These are phyloP conservation scores for Drosophila pseudotakahashii DNA, from an alignment of 2,888 invertebrate genomes.

Conservation along the genomic window DNA sequence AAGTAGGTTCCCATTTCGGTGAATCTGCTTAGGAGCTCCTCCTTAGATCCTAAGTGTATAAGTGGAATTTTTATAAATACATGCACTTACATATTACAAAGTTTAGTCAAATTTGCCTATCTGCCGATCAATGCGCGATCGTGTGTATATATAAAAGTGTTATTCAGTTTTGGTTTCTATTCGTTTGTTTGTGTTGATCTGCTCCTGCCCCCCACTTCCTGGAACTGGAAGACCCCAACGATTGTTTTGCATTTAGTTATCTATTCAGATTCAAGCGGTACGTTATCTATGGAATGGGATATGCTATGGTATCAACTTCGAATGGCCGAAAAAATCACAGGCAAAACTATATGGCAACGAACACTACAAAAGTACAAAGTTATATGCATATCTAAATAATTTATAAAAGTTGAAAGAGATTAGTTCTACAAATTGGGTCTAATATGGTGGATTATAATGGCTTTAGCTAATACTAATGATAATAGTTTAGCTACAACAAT, in stretches of 20 bases:
- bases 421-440: not conserved
- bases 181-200: constrained; percentile 3
- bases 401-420: not conserved
- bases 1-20: not conserved
- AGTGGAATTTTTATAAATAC: constrained; percentile 42
- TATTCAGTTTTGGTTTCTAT: constrained; percentile 38
- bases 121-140: constrained; percentile 9
- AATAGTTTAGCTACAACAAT: not conserved
- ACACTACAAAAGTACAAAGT: not conserved
- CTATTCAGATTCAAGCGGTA: not conserved
- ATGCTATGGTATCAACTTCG: constrained; percentile 10
- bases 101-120: constrained; percentile 50
- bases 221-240: constrained; percentile 61
- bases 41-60: constrained; percentile 22
- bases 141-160: constrained; percentile 18
- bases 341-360: constrained; percentile 4
- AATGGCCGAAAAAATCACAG: not conserved
- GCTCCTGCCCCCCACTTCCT: constrained; percentile 3
- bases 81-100: constrained; percentile 41
- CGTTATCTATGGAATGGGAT: not conserved
- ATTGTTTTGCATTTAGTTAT: constrained; percentile 59
- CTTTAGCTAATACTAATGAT: not conserved
- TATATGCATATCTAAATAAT: not conserved
- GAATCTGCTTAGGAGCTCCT: not conserved
- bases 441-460: not conserved